Percentiles rank a stretch among this genome's conserved stretches.
These are phyloP conservation scores for Pseudanteris insignis DNA, from an alignment of 2,888 invertebrate genomes.

Conservation along the genomic window DNA sequence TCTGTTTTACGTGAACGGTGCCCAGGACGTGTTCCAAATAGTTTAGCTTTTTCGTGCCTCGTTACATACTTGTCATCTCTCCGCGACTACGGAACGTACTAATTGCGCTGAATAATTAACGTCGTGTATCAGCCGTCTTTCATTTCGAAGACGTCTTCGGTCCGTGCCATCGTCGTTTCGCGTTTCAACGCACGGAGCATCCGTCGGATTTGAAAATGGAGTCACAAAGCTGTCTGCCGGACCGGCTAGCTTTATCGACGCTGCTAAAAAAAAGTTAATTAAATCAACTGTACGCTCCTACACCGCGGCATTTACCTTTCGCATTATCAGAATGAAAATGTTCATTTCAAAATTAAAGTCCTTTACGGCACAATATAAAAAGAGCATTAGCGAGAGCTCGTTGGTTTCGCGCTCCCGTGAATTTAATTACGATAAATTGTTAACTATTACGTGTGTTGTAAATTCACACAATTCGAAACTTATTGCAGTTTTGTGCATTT, in stretches of 20 bases:
- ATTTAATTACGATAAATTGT: constrained; percentile 16
- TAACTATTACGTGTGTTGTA: constrained; percentile 12
- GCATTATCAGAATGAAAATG: constrained; percentile 4
- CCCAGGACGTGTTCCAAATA: constrained; percentile 41
- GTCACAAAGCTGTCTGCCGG: too few species aligned
- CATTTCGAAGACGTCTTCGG: constrained; percentile 16
- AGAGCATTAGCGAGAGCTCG: constrained; percentile 6
- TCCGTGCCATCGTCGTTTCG: too few species aligned
- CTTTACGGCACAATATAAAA: constrained; percentile 1
- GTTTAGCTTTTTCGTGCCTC: constrained; percentile 35
- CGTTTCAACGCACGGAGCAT: too few species aligned
- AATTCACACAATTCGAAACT: constrained; percentile 14
- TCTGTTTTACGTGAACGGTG: constrained; percentile 38
- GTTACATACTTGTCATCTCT: constrained; percentile 35
- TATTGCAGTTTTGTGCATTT: neutral
- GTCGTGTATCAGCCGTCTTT: constrained; percentile 27
- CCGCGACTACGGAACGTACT: constrained; percentile 25
- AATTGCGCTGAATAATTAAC: constrained; percentile 34
- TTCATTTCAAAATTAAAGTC: constrained; percentile 4
- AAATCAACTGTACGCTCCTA: constrained; percentile 8
- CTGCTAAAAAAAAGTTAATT: constrained; percentile 26
- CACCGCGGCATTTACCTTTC: constrained; percentile 1
- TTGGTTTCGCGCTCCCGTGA: neutral
- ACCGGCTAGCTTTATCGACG: too few species aligned
- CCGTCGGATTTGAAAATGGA: too few species aligned